phyloP scores from a whole-genome alignment of 2,113 vertebrate genomes.

The Paratilapia polleni region DNA sequence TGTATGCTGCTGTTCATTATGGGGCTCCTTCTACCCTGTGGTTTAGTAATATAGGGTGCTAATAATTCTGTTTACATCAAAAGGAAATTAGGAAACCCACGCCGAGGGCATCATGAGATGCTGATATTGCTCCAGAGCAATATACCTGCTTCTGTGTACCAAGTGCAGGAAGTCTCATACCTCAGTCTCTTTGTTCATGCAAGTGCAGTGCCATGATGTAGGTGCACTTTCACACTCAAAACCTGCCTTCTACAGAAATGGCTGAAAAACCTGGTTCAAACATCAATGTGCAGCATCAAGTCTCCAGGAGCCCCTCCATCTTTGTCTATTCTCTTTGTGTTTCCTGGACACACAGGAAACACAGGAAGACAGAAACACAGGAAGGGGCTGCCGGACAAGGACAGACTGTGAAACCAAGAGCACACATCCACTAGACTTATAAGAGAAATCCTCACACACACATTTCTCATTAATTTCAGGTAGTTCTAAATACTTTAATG shows the following conservation, averaged over 20 bases:
- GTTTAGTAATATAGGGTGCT: slow-evolving; percentile 12
- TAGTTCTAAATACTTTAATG: neutral
- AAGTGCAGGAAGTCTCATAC: slow-evolving; percentile 27
- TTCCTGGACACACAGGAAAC: slow-evolving; percentile 24
- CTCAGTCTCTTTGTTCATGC: slow-evolving; percentile 62
- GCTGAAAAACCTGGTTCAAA: slow-evolving; percentile 54
- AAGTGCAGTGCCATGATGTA: slow-evolving; percentile 34
- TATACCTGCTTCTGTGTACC: neutral
- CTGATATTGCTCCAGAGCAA: slow-evolving; percentile 18
- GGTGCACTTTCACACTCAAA: slow-evolving; percentile 43
- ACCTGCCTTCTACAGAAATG: slow-evolving; percentile 48
- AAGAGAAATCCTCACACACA: neutral
- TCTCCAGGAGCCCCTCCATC: slow-evolving; percentile 37
- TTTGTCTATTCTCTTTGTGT: slow-evolving; percentile 68
- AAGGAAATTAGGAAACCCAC: slow-evolving; percentile 25
- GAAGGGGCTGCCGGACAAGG: slow-evolving; percentile 7
- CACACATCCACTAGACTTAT: neutral
- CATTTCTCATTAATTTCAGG: neutral
- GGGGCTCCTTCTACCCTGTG: neutral
- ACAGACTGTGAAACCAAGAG: slow-evolving; percentile 16
- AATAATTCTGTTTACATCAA: slow-evolving; percentile 36
- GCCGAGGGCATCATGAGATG: slow-evolving; percentile 9
- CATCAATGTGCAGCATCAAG: slow-evolving; percentile 29
- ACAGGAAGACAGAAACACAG: too few species aligned
- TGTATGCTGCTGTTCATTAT: neutral